Evolutionary conservation across 2,113 vertebrate genomes (phyloP).

Genomic region (Podarcis muralis): DNA sequence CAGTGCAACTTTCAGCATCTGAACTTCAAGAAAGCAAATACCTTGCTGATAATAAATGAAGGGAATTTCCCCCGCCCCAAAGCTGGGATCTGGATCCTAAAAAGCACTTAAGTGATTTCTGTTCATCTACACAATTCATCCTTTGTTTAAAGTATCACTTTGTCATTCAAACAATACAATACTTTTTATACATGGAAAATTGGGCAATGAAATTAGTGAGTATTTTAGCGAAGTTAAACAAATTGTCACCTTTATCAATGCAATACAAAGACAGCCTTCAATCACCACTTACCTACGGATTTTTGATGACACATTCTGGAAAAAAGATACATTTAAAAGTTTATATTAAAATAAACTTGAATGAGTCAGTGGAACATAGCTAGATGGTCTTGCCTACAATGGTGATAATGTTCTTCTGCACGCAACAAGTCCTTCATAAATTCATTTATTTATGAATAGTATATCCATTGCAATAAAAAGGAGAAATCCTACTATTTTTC

Average conservation of each 20-base stretch:
- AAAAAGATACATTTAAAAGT: constrained; percentile 58
- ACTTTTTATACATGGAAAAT: background rate
- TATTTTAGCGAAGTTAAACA: constrained; percentile 31
- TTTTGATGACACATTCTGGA: constrained; percentile 61
- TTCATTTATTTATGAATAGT: constrained; percentile 56
- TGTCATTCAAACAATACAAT: background rate
- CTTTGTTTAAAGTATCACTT: background rate
- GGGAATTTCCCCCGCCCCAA: background rate
- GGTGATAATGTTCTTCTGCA: constrained; percentile 61
- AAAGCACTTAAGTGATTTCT: background rate
- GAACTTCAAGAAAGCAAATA: background rate
- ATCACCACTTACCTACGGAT: constrained; percentile 55
- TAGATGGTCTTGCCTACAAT: constrained; percentile 51
- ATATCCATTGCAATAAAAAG: constrained; percentile 30
- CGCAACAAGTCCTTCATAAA: constrained; percentile 52
- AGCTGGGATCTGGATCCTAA: background rate
- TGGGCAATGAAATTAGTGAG: background rate
- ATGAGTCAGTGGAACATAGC: constrained; percentile 65
- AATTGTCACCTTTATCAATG: constrained; percentile 54
- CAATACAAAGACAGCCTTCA: constrained; percentile 50
- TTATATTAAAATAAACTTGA: constrained; percentile 68
- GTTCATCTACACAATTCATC: background rate
- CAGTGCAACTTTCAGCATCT: background rate
- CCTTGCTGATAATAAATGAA: background rate
- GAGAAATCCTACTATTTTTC: background rate